Base-by-base conservation (phyloP, 2,888 invertebrate species). In the Thymelicus sylvestris region DNA sequence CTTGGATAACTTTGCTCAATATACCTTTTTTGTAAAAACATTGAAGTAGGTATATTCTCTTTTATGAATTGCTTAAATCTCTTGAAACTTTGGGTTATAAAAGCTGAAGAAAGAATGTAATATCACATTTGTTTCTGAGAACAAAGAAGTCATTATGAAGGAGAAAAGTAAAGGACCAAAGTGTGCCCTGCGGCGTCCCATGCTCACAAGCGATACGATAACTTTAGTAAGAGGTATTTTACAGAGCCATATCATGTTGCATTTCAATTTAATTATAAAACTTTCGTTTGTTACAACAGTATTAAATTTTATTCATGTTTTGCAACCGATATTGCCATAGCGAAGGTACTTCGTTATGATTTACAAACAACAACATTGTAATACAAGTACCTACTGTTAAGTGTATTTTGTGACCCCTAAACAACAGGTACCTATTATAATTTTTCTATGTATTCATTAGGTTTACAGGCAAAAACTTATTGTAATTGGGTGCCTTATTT, bases 111-210 rank as follows among this genome's bases (percentile, higher is more conserved):
- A 64, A 57, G 48, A 64, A 69, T 64, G 69, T 59, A 69, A 69
- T 69, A 69, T 64, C 69, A 69, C 69, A 69, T 69, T 69, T 69
- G 57, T 64, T 64, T 47, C 31, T 47, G 63, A 47, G 68, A 68
- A 57, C 68, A 68, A 68, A 69, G 64, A 69, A 64, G 57, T 69
- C 59, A 64, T 69, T 69, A 59, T 24, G 67, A 50, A 15, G 47
- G 31, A n/a, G 59, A 64, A 64, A 57, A 69, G 69, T 69, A 64
- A 67, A 67, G 69, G 63, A 63, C 68, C 68, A 63, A 68, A 63
- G 63, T 47, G 47, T 38, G 68, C 62, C 68, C 52, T 63, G 55
- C 44, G 68, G 68, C 55, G 50, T 38, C 47, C 69, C 64, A 39
- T 59, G 38, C 44, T 64, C 15, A 57, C 15, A 10, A 57, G 55